A percentile compares a stretch with the other conserved stretches of the same genome.
Conservation (phyloP, 2,888 invertebrate species). For the Nemotelus nigrinus region DNA sequence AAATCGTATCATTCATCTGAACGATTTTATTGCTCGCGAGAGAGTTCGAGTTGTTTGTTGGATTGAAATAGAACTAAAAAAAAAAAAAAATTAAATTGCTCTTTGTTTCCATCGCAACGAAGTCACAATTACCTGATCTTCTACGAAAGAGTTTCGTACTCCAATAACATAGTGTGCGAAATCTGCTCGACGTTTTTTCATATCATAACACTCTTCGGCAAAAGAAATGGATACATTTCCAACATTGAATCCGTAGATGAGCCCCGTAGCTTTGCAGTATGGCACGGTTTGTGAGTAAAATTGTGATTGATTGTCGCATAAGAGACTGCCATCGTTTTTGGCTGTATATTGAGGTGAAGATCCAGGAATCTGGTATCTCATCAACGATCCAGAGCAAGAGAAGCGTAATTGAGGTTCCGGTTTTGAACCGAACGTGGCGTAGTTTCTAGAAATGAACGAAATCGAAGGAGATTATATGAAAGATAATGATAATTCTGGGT, state of each 20-base stretch:
- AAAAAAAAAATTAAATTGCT: background rate
- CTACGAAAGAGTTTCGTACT: slow-evolving; percentile 5
- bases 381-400: background rate
- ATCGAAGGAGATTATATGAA: background rate
- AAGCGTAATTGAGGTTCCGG: background rate
- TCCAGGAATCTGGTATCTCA: slow-evolving; percentile 9
- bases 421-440: background rate
- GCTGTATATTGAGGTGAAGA: background rate
- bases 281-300: slow-evolving; percentile 9
- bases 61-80: slow-evolving; percentile 13
- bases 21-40: background rate
- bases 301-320: slow-evolving; percentile 8
- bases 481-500: background rate
- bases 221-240: background rate
- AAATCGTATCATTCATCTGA: background rate
- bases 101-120: background rate
- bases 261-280: slow-evolving; percentile 25
- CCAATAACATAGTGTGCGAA: slow-evolving; percentile 20
- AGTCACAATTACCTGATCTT: slow-evolving; percentile 18
- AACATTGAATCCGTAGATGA: slow-evolving; percentile 21
- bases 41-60: slow-evolving; percentile 6
- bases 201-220: slow-evolving; percentile 4
- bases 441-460: slow-evolving; percentile 10
- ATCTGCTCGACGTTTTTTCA: slow-evolving; percentile 16
- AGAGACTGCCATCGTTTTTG: slow-evolving; percentile 6